These are phyloP conservation scores for Bombycilla garrulus DNA, from an alignment of 2,113 vertebrate genomes.

Conservation along the genomic window DNA sequence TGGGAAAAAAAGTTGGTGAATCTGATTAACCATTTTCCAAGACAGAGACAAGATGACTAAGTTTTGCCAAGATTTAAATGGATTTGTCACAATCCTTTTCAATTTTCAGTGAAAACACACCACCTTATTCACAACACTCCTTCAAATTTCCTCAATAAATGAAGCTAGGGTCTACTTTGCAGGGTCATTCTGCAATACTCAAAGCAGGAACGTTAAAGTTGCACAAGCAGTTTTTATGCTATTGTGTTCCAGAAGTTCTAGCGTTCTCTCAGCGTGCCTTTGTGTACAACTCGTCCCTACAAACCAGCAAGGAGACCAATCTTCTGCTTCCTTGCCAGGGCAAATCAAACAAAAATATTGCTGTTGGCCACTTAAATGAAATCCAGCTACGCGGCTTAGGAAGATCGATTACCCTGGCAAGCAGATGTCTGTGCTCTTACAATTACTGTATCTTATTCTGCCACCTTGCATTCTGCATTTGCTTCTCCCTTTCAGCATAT, in stretches of 20 bases:
- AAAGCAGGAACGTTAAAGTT: background rate
- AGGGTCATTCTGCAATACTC: background rate
- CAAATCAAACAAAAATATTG: background rate
- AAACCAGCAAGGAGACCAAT: background rate
- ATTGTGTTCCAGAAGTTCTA: background rate
- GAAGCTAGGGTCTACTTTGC: background rate
- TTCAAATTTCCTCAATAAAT: background rate
- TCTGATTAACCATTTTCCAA: background rate
- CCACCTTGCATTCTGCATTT: background rate
- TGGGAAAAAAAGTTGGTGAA: background rate
- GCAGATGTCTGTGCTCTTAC: background rate
- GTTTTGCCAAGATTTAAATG: background rate
- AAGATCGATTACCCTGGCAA: background rate
- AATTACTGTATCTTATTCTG: background rate
- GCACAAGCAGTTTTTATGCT: background rate
- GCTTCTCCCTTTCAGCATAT: background rate
- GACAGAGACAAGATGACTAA: background rate
- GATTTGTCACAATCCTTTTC: background rate
- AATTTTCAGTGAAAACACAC: background rate
- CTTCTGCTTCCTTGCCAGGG: background rate
- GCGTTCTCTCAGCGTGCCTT: background rate
- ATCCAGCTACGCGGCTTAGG: background rate
- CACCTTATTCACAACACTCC: background rate
- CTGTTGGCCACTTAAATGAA: background rate
- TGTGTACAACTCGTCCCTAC: background rate